These are phyloP conservation scores for Nesogale talazaci DNA, from an alignment of 2,113 vertebrate genomes.

Conservation along the genomic window DNA sequence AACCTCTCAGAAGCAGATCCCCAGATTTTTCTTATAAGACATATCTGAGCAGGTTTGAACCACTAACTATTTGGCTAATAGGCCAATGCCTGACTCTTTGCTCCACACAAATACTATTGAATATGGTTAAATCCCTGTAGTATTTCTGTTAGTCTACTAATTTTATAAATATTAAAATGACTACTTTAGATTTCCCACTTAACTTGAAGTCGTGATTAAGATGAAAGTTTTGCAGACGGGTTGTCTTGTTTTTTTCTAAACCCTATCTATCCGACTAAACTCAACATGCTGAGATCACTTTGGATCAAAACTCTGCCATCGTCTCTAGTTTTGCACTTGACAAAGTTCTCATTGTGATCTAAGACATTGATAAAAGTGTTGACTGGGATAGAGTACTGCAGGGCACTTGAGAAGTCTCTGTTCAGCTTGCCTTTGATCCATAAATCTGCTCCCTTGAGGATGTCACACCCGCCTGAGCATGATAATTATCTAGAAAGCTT, in stretches of 20 bases:
- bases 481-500: background rate
- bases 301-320: background rate
- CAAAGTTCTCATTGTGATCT: background rate
- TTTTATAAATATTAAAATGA: background rate
- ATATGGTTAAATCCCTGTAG: background rate
- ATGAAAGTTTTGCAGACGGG: background rate
- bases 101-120: background rate
- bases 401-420: background rate
- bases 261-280: background rate
- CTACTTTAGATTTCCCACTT: background rate
- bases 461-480: background rate
- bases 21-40: background rate
- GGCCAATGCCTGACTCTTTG: background rate
- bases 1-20: background rate
- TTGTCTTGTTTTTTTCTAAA: background rate
- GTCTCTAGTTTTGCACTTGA: background rate
- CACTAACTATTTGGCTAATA: background rate
- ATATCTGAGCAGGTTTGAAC: background rate
- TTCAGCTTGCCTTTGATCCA: background rate
- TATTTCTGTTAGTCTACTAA: conserved; percentile 27
- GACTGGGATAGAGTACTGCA: background rate
- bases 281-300: background rate
- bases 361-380: background rate
- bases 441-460: background rate
- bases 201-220: background rate